Evolutionary conservation across 1,140 invertebrate species (phyloP).

Genomic region (Telenomus remus): DNA sequence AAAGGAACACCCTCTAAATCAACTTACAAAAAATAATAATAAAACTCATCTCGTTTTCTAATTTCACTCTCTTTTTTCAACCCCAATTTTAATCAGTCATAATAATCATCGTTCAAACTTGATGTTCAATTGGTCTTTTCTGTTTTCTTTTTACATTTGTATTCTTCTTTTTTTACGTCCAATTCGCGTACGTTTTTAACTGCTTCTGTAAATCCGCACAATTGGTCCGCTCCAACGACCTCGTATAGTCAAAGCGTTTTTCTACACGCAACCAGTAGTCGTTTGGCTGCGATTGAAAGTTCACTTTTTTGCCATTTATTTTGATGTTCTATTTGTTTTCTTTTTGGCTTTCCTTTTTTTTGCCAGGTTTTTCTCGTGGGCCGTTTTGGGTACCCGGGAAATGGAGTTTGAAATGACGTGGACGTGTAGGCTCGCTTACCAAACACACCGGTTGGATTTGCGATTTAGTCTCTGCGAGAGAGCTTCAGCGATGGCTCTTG

Average conservation of each 20-base stretch:
- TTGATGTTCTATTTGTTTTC: no score
- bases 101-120: slow-evolving; percentile 43
- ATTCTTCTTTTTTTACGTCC: no score
- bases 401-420: no score
- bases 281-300: not conserved
- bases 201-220: slow-evolving; percentile 10
- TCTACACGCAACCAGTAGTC: slow-evolving; percentile 7
- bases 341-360: no score
- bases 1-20: no score
- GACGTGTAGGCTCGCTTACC: slow-evolving; percentile 76
- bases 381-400: no score
- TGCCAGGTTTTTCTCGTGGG: no score
- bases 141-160: slow-evolving; percentile 22
- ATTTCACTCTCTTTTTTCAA: not conserved
- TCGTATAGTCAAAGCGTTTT: slow-evolving; percentile 6
- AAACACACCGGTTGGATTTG: slow-evolving; percentile 80
- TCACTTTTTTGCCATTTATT: no score
- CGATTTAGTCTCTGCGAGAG: slow-evolving; percentile 81
- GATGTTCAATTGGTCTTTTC: slow-evolving; percentile 39
- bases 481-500: slow-evolving; percentile 90
- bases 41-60: no score
- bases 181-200: slow-evolving; percentile 8
- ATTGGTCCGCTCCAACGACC: slow-evolving; percentile 10
- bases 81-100: slow-evolving; percentile 35
- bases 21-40: no score